These are phyloP conservation scores for Falco punctatus DNA, from an alignment of 2,113 vertebrate genomes.

Conservation along the genomic window DNA sequence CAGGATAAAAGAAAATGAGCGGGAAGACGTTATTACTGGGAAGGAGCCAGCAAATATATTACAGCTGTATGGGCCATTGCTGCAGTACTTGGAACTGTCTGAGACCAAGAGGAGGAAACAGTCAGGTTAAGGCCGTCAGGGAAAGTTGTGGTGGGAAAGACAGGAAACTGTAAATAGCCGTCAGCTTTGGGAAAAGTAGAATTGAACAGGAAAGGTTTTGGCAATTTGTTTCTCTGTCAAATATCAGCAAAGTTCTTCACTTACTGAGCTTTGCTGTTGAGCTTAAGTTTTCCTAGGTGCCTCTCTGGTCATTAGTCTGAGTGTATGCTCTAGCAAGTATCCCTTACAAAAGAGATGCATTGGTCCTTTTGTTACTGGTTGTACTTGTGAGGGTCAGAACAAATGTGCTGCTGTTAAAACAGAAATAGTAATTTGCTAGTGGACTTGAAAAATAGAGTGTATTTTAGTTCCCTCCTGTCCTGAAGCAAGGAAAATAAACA, in stretches of 20 bases:
- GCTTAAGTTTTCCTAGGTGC: background rate
- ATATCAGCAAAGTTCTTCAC: background rate
- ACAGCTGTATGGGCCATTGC: background rate
- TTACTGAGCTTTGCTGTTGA: background rate
- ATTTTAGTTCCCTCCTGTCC: background rate
- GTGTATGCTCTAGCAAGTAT: background rate
- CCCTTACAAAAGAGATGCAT: background rate
- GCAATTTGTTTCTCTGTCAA: background rate
- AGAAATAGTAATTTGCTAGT: background rate
- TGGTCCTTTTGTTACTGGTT: background rate
- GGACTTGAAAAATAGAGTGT: background rate
- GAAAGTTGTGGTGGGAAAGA: background rate
- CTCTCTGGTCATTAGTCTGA: background rate
- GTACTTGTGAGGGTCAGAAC: background rate
- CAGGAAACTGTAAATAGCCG: background rate
- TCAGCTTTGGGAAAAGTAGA: background rate
- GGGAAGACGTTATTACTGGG: background rate
- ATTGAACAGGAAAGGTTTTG: background rate
- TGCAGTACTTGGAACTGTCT: background rate
- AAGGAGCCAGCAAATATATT: background rate
- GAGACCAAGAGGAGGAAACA: background rate
- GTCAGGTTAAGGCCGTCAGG: background rate
- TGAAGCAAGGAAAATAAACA: background rate
- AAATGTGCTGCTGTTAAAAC: background rate
- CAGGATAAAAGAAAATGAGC: background rate